Evolutionary conservation across 2,797 vertebrate species (phyloP).

Genomic region (Pempheris klunzingeri): DNA sequence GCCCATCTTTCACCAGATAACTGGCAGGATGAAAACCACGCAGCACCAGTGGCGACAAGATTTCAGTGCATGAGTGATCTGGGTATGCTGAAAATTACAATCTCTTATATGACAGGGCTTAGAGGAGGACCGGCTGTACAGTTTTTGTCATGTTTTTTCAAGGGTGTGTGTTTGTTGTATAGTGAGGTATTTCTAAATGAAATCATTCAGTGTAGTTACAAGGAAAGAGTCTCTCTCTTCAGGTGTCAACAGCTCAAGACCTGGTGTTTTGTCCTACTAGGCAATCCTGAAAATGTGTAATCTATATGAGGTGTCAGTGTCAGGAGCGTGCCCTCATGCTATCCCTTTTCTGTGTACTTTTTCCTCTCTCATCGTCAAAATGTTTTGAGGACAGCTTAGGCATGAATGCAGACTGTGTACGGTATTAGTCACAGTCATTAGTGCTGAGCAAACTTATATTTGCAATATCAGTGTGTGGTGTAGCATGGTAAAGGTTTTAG

Average conservation of each 20-base stretch:
- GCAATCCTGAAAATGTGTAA: slow-evolving; percentile 60
- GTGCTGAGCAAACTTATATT: slow-evolving; percentile 70
- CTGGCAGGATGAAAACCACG: slow-evolving; percentile 84
- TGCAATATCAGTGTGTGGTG: slow-evolving; percentile 70
- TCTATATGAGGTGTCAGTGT: slow-evolving; percentile 59
- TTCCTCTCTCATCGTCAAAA: slow-evolving; percentile 44
- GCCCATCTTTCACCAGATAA: slow-evolving; percentile 85
- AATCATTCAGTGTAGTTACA: slow-evolving; percentile 47
- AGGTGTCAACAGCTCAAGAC: slow-evolving; percentile 62
- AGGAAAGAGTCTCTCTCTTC: slow-evolving; percentile 38
- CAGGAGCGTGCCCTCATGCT: slow-evolving; percentile 39
- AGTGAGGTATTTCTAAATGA: slow-evolving; percentile 43
- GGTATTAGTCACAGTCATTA: slow-evolving; percentile 74
- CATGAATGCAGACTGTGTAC: slow-evolving; percentile 62
- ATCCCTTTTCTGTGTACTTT: slow-evolving; percentile 29
- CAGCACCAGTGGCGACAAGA: slow-evolving; percentile 73
- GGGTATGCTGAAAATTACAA: slow-evolving; percentile 76
- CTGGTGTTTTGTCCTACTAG: slow-evolving; percentile 50
- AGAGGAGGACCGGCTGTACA: slow-evolving; percentile 47
- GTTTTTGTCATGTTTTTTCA: slow-evolving; percentile 44
- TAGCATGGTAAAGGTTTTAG: slow-evolving; percentile 75
- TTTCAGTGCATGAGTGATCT: slow-evolving; percentile 80
- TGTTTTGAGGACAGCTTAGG: slow-evolving; percentile 64
- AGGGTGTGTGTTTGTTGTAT: slow-evolving; percentile 38
- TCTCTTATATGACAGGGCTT: slow-evolving; percentile 74